A percentile compares a stretch with the other conserved stretches of the same genome.
phyloP scores from a whole-genome alignment of 1,140 invertebrate genomes.

The Drosophila gunungcola region DNA sequence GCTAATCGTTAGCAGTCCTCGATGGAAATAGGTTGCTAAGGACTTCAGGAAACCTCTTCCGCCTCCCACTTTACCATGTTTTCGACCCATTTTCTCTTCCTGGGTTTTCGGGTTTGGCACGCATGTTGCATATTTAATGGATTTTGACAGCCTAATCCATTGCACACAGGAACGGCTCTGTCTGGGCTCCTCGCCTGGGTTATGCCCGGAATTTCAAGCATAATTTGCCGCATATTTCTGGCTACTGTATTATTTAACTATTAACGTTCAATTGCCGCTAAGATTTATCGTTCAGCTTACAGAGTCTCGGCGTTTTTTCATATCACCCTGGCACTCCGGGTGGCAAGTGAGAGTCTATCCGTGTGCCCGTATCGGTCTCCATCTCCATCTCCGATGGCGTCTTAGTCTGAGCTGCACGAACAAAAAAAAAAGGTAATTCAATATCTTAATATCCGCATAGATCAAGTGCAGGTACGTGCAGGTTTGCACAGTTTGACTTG shows the following conservation, averaged over 20 bases:
- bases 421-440: constrained; percentile 81
- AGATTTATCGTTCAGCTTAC: constrained; percentile 65
- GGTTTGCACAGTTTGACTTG: constrained; percentile 78
- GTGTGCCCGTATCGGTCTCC: constrained; percentile 17
- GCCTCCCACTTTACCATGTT: constrained; percentile 6
- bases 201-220: constrained; percentile 79
- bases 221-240: constrained; percentile 77
- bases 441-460: constrained; percentile 83
- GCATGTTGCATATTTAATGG: constrained; percentile 77
- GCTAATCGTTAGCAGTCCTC: constrained; percentile 17
- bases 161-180: constrained; percentile 32
- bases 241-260: constrained; percentile 81
- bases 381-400: neutral
- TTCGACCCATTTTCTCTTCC: constrained; percentile 20
- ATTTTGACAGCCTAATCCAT: constrained; percentile 63
- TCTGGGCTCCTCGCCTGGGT: constrained; percentile 31
- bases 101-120: constrained; percentile 42
- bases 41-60: constrained; percentile 9
- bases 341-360: constrained; percentile 38
- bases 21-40: constrained; percentile 26
- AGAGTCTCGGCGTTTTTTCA: constrained; percentile 54
- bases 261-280: constrained; percentile 79
- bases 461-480: constrained; percentile 82
- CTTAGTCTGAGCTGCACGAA: constrained; percentile 68
- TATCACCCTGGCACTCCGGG: constrained; percentile 36